These are phyloP conservation scores for Heteromurus nitidus DNA, from an alignment of 2,888 invertebrate species.

Conservation along the genomic window DNA sequence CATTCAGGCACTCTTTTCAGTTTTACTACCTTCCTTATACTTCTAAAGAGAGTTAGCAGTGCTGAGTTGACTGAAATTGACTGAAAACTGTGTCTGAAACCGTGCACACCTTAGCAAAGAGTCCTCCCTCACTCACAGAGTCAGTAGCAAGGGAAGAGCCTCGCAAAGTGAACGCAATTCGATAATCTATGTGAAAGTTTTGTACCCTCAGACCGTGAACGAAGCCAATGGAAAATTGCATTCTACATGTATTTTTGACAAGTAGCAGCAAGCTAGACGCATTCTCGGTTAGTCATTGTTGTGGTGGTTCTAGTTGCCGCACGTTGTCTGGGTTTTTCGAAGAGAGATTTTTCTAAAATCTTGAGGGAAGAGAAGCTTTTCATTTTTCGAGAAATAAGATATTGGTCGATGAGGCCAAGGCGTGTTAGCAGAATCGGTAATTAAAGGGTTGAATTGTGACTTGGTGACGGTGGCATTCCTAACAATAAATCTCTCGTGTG, in stretches of 20 bases:
- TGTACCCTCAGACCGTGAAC: conserved; percentile 22
- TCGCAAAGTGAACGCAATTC: background rate
- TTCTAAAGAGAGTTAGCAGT: too few relatives aligned
- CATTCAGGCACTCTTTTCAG: background rate
- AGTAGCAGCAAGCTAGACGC: too few relatives aligned
- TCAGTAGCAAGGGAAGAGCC: conserved; percentile 1
- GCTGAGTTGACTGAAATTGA: background rate
- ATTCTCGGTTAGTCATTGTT: too few relatives aligned
- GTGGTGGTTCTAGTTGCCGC: too few relatives aligned
- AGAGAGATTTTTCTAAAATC: too few relatives aligned
- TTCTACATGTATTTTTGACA: too few relatives aligned
- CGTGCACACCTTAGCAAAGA: background rate
- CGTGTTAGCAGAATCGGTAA: background rate
- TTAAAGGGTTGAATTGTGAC: too few relatives aligned
- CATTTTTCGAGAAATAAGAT: background rate
- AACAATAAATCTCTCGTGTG: too few relatives aligned
- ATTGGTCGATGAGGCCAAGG: background rate
- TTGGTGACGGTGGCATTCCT: too few relatives aligned
- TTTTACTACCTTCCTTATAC: background rate
- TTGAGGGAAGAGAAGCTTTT: background rate
- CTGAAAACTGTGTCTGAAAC: conserved; percentile 11
- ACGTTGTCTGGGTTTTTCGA: too few relatives aligned
- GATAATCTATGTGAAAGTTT: conserved; percentile 42
- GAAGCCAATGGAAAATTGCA: too few relatives aligned
- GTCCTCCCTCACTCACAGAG: conserved; percentile 22